Conservation (phyloP, 2,113 vertebrate species). For the Mystacornis crossleyi region DNA sequence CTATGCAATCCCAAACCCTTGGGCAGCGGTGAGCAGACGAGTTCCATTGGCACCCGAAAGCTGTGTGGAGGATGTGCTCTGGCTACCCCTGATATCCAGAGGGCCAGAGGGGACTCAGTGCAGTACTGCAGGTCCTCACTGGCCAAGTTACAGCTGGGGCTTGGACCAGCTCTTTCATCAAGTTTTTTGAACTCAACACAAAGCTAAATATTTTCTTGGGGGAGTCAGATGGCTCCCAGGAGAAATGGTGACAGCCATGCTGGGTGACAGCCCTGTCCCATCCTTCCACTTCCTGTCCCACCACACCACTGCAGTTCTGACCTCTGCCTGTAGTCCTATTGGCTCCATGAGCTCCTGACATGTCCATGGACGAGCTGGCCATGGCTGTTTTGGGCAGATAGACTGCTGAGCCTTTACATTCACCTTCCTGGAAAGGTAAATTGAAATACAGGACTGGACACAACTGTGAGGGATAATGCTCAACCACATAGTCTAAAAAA, state of each 20-base stretch:
- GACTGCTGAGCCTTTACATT: not conserved
- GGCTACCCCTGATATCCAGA: not conserved
- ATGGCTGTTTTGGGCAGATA: not conserved
- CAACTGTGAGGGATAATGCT: not conserved
- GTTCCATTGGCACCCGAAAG: not conserved
- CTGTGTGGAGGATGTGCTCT: not conserved
- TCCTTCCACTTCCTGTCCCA: not conserved
- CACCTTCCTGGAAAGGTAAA: not conserved
- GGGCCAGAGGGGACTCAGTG: not conserved
- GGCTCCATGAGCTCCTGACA: not conserved
- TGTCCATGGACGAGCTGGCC: not conserved
- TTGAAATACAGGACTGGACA: not conserved
- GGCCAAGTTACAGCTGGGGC: not conserved
- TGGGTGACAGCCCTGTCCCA: not conserved
- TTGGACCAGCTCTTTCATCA: not conserved
- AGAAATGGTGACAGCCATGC: not conserved
- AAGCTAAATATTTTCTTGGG: not conserved
- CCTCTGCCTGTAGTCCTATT: not conserved
- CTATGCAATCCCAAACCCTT: accelerated
- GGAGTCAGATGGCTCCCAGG: not conserved
- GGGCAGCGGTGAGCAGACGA: accelerated
- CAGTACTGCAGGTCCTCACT: not conserved
- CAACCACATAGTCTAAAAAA: too few relatives aligned
- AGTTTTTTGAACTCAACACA: not conserved
- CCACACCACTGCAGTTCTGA: not conserved